Evolutionary conservation across 2,888 invertebrate species (phyloP), one percentile per base, ranked within the genome.

Genomic region (Blera fallax): DNA sequence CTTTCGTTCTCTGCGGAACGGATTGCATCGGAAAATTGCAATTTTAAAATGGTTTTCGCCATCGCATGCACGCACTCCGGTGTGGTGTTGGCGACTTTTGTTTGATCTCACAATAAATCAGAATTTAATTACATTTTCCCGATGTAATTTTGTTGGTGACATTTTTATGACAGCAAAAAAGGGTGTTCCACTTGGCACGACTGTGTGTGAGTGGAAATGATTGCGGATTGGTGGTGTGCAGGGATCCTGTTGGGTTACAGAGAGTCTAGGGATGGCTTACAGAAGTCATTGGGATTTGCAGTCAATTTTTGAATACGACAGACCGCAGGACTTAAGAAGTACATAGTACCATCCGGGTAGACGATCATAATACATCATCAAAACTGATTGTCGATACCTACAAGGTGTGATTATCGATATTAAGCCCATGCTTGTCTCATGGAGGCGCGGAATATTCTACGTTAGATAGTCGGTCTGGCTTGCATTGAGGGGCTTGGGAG

Each of bases 101-200:
- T 85, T 85, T 85, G 85, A 85, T 80, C 85, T 80, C 70, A 80
- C 76, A 80, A 80, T 85, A 85, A 77, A 85, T 85, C 85, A 85
- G 80, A 80, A 77, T 80, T 85, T 85, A 85, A 85, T 85, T 85
- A 81, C 76, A 80, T 81, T 85, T 80, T 77, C 34, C 62, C 76
- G 60, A 67, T 85, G 80, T 80, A 80, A 85, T 85, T 76, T 85
- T 67, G 80, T 21, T 54, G 85, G 65, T 80, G 85, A 85, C 85
- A 85, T 81, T 85, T 80, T 85, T 85, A 85, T 73, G 80, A 85
- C 76, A 79, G 70, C 74, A 74, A 45, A 18, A 50, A 54, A 54
- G 76, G 58, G 70, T 77, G 70, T 65, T 45, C 50, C 65, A 50
- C 24, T 58, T 70, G 24, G 14, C 34, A 65, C 65, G 16, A 32